Conservation (phyloP, 2,113 vertebrate genomes). For the Cisticola juncidis region DNA sequence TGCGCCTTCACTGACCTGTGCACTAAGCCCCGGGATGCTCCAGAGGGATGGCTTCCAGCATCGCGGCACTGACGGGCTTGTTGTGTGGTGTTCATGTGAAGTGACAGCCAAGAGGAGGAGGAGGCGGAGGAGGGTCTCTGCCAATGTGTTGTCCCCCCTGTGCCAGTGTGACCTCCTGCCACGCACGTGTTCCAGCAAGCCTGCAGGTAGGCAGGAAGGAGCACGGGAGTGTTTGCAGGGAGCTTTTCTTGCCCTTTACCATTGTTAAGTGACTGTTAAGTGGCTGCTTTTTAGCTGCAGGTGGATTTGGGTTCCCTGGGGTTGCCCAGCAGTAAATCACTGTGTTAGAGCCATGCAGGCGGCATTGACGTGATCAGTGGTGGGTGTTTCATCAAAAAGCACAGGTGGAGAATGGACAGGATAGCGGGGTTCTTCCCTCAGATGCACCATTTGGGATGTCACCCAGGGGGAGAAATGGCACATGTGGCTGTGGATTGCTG, state of each 20-base stretch:
- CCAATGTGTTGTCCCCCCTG: accelerated
- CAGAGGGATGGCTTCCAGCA: not conserved
- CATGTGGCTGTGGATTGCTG: not conserved
- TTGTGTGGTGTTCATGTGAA: not conserved
- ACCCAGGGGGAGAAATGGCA: not conserved
- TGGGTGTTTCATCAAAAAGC: not conserved
- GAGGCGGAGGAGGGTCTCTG: not conserved
- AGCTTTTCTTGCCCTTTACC: not conserved
- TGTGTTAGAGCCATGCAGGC: not conserved
- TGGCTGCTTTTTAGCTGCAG: not conserved
- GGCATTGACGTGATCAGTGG: not conserved
- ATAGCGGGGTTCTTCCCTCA: accelerated
- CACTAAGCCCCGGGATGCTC: not conserved
- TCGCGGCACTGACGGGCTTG: accelerated
- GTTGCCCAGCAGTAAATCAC: not conserved
- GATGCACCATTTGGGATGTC: accelerated
- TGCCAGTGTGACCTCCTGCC: not conserved
- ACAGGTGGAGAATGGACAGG: not conserved
- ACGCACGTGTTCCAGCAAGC: accelerated
- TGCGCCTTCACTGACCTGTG: not conserved
- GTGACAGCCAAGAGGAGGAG: not conserved
- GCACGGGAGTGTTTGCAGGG: accelerated
- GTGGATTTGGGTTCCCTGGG: not conserved
- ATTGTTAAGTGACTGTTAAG: not conserved
- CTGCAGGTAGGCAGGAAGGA: not conserved